phyloP scores from a whole-genome alignment of 1,140 invertebrate species.

The Augochlora pura region DNA sequence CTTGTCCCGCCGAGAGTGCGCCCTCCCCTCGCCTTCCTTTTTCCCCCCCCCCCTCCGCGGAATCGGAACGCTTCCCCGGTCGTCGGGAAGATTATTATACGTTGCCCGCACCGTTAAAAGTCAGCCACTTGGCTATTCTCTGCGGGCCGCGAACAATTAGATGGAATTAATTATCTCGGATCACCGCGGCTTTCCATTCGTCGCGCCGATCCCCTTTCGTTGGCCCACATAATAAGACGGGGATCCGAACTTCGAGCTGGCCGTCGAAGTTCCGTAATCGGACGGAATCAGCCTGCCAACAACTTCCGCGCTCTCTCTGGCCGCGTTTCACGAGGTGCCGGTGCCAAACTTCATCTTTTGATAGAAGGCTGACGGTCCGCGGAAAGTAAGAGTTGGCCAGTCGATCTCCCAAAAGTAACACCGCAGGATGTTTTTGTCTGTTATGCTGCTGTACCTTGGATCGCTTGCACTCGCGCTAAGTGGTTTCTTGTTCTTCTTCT shows the following conservation, averaged over 20 bases:
- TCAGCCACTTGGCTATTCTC: slow-evolving; percentile 17
- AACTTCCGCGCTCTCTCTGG: slow-evolving; percentile 6
- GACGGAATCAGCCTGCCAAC: slow-evolving; percentile 17
- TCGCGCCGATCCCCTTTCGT: neutral
- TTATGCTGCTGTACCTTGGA: slow-evolving; percentile 9
- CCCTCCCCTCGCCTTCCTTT: neutral
- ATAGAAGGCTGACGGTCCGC: slow-evolving; percentile 26
- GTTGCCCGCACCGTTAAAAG: slow-evolving; percentile 34
- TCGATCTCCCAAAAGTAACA: slow-evolving; percentile 16
- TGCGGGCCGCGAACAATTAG: slow-evolving; percentile 55
- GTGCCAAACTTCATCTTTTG: slow-evolving; percentile 21
- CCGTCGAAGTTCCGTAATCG: slow-evolving; percentile 21
- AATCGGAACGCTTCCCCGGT: neutral
- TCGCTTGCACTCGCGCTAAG: slow-evolving; percentile 12
- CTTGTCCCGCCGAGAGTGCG: neutral
- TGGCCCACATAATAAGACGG: slow-evolving; percentile 14
- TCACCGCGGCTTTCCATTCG: slow-evolving; percentile 7
- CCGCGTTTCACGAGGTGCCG: neutral
- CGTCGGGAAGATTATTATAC: slow-evolving; percentile 6
- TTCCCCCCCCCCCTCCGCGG: too few relatives aligned
- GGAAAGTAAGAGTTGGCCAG: slow-evolving; percentile 18
- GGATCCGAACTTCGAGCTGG: slow-evolving; percentile 1
- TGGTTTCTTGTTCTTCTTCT: neutral
- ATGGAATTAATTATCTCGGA: slow-evolving; percentile 64
- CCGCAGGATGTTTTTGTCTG: neutral